Evolutionary conservation across 1,140 invertebrate species (phyloP).

Genomic region (Heliconius himera): DNA sequence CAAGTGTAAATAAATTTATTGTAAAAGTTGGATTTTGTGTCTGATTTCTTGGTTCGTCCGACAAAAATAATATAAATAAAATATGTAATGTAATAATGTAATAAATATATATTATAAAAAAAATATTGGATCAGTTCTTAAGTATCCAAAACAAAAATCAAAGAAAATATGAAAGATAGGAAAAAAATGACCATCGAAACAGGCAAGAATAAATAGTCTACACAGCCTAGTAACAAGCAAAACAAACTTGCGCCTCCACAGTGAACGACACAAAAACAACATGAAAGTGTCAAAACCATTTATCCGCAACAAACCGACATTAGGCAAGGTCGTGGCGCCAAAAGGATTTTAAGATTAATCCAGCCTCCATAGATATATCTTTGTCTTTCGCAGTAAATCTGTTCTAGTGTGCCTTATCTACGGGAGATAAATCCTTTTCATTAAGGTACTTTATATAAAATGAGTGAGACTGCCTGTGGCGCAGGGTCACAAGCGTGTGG

Average conservation of each 20-base stretch:
- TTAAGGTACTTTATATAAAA: background rate
- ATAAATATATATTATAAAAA: too few species aligned
- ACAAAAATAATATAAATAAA: too few species aligned
- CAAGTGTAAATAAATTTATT: too few species aligned
- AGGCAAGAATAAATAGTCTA: background rate
- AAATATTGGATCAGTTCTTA: too few species aligned
- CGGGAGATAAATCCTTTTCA: background rate
- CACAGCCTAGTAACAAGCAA: constrained; percentile 13
- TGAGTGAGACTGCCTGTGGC: too few species aligned
- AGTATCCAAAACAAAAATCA: too few species aligned
- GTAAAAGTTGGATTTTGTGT: too few species aligned
- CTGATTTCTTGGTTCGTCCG: too few species aligned
- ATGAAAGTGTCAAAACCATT: constrained; percentile 32
- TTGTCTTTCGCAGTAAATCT: constrained; percentile 23
- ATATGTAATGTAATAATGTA: too few species aligned
- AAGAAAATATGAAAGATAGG: too few species aligned
- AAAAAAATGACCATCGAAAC: background rate
- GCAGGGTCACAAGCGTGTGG: too few species aligned
- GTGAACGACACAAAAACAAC: constrained; percentile 24
- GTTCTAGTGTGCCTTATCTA: background rate
- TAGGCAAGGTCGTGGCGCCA: constrained; percentile 19
- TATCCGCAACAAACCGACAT: constrained; percentile 23
- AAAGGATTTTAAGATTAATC: constrained; percentile 35
- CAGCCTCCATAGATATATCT: constrained; percentile 24
- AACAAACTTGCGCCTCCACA: background rate